Evolutionary conservation across 2,888 invertebrate genomes (phyloP).

Genomic region (Phalera bucephala): DNA sequence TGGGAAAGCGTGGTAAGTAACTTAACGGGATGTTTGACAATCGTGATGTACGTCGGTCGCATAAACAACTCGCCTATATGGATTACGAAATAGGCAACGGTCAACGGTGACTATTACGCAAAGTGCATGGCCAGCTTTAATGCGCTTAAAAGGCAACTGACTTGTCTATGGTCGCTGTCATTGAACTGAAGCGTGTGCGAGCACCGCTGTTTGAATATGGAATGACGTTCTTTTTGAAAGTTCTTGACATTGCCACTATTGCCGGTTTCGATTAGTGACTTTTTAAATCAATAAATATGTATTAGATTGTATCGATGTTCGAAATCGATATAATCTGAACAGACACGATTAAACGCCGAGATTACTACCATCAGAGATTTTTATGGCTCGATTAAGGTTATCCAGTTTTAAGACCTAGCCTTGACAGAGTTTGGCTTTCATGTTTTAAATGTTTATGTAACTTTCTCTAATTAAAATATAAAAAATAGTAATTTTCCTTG

Average conservation of each 20-base stretch:
- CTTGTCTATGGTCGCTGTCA: slow-evolving; percentile 68
- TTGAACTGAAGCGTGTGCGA: slow-evolving; percentile 64
- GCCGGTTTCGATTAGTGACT: slow-evolving; percentile 42
- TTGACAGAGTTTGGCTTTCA: slow-evolving; percentile 24
- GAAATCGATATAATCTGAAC: slow-evolving; percentile 42
- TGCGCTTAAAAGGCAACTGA: slow-evolving; percentile 70
- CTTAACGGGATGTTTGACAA: slow-evolving; percentile 14
- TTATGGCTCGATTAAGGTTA: slow-evolving; percentile 44
- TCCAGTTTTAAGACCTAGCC: slow-evolving; percentile 25
- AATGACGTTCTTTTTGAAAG: slow-evolving; percentile 64
- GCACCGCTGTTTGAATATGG: slow-evolving; percentile 66
- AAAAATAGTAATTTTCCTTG: background rate
- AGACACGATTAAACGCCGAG: slow-evolving; percentile 42
- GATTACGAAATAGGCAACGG: slow-evolving; percentile 46
- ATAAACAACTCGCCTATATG: slow-evolving; percentile 27
- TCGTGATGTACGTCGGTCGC: background rate
- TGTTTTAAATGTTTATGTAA: slow-evolving; percentile 19
- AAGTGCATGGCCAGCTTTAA: slow-evolving; percentile 62
- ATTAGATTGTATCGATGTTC: slow-evolving; percentile 39
- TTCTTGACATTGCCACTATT: slow-evolving; percentile 80
- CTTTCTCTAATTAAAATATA: slow-evolving; percentile 14
- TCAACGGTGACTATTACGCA: slow-evolving; percentile 57
- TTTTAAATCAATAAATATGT: background rate
- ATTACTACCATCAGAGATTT: slow-evolving; percentile 43
- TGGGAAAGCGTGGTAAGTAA: slow-evolving; percentile 79